phyloP scores from a whole-genome alignment of 2,797 vertebrate species.

The Periophthalmus magnuspinnatus region DNA sequence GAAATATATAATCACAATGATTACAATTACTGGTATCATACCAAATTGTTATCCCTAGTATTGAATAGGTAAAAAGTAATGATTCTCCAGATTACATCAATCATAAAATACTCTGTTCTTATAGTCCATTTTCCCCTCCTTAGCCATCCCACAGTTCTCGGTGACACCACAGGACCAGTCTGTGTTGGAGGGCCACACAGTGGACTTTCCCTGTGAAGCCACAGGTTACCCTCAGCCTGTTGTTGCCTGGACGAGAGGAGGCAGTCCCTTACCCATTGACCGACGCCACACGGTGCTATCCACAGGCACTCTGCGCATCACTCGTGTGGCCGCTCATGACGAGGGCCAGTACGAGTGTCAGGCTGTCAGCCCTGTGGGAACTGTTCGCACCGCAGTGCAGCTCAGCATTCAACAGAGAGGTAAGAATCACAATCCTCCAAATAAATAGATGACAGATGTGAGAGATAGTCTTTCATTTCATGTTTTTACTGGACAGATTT shows the following conservation, averaged over 20 bases:
- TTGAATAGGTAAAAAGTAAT: not conserved
- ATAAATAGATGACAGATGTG: slow-evolving; percentile 1
- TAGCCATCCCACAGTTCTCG: slow-evolving; percentile 91
- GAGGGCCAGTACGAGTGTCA: slow-evolving; percentile 98
- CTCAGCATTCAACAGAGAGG: slow-evolving; percentile 91
- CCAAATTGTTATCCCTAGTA: too few relatives aligned
- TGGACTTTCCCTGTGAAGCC: slow-evolving; percentile 94
- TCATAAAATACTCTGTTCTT: not conserved
- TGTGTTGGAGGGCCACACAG: slow-evolving; percentile 89
- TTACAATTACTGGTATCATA: too few relatives aligned
- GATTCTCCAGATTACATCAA: not conserved
- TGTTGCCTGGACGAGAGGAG: slow-evolving; percentile 96
- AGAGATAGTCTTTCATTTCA: not conserved
- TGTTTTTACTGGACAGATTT: not conserved
- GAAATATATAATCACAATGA: too few relatives aligned
- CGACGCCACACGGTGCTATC: slow-evolving; percentile 90
- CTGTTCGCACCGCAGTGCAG: slow-evolving; percentile 80
- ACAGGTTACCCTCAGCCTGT: slow-evolving; percentile 90
- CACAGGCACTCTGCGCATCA: slow-evolving; percentile 88
- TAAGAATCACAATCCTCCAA: slow-evolving; percentile 53
- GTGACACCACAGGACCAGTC: slow-evolving; percentile 89
- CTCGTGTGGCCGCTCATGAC: slow-evolving; percentile 88
- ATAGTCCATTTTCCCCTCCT: not conserved
- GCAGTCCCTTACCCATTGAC: slow-evolving; percentile 88
- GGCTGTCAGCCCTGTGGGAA: slow-evolving; percentile 91